These are phyloP conservation scores for Lophotis ruficrista DNA, from an alignment of 2,113 vertebrate genomes.

Conservation along the genomic window DNA sequence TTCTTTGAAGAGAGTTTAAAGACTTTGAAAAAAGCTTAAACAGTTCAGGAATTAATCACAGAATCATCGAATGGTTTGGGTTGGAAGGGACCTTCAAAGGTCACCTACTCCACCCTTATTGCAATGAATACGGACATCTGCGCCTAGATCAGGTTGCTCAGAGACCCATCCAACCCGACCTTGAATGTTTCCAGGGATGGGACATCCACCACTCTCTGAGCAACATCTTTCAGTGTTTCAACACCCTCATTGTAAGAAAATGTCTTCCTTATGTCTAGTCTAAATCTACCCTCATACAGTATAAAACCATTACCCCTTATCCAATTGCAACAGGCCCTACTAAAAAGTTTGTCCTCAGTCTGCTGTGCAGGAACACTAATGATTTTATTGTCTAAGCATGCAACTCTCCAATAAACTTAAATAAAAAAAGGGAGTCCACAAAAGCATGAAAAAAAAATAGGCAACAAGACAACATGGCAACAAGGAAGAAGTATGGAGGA, in stretches of 20 bases:
- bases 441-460: not conserved
- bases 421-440: not conserved
- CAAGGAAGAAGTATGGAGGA: not conserved
- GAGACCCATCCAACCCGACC: not conserved
- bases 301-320: not conserved
- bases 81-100: not conserved
- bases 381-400: not conserved
- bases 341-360: not conserved
- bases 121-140: not conserved
- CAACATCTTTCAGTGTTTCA: not conserved
- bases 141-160: not conserved
- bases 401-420: not conserved
- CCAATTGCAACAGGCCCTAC: rapidly evolving
- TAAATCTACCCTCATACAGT: not conserved
- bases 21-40: not conserved
- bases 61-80: not conserved
- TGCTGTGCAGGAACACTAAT: not conserved
- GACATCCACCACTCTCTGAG: not conserved
- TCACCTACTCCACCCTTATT: not conserved
- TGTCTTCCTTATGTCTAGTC: not conserved
- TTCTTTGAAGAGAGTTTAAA: not conserved
- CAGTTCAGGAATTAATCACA: not conserved
- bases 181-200: not conserved
- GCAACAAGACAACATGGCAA: not conserved
- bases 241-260: not conserved